A percentile compares a stretch with the other conserved stretches of the same genome.
Conservation (phyloP, 2,888 invertebrate species). For the Thecocarcelia acutangulata region DNA sequence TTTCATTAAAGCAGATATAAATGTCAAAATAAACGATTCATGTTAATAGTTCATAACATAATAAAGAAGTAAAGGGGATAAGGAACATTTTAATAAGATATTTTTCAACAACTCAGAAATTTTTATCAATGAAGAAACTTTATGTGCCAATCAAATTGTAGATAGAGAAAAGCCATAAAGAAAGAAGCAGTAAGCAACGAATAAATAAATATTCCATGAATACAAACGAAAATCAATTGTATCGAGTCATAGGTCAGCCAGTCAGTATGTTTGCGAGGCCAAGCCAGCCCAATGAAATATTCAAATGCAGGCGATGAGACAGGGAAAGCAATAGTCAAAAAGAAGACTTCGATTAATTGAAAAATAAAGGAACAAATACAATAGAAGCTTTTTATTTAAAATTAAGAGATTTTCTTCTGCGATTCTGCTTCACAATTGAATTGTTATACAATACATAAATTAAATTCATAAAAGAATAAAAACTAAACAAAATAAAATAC, state of each 20-base stretch:
- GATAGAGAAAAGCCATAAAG: slow-evolving; percentile 24
- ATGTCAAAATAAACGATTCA: slow-evolving; percentile 69
- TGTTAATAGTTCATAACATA: slow-evolving; percentile 48
- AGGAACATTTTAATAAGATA: slow-evolving; percentile 25
- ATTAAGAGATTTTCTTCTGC: slow-evolving; percentile 39
- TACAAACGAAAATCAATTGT: slow-evolving; percentile 60
- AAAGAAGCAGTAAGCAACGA: background rate
- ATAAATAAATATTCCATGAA: slow-evolving; percentile 10
- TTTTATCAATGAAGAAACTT: slow-evolving; percentile 53
- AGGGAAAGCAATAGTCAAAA: background rate
- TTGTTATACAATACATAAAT: slow-evolving; percentile 64
- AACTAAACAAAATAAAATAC: background rate
- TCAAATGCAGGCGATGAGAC: background rate
- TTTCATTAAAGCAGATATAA: slow-evolving; percentile 66
- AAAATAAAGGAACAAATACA: slow-evolving; percentile 42
- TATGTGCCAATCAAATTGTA: background rate
- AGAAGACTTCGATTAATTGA: slow-evolving; percentile 47
- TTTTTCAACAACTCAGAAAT: slow-evolving; percentile 13
- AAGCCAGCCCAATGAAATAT: too few species aligned
- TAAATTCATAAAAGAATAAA: slow-evolving; percentile 49
- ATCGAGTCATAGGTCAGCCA: slow-evolving; percentile 58
- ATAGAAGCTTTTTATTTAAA: slow-evolving; percentile 35
- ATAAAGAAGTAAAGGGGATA: background rate
- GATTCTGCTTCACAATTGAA: slow-evolving; percentile 58
- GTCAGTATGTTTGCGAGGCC: slow-evolving; percentile 17